These are phyloP conservation scores for Drosophila monieri DNA, from an alignment of 2,888 invertebrate genomes.

Conservation along the genomic window DNA sequence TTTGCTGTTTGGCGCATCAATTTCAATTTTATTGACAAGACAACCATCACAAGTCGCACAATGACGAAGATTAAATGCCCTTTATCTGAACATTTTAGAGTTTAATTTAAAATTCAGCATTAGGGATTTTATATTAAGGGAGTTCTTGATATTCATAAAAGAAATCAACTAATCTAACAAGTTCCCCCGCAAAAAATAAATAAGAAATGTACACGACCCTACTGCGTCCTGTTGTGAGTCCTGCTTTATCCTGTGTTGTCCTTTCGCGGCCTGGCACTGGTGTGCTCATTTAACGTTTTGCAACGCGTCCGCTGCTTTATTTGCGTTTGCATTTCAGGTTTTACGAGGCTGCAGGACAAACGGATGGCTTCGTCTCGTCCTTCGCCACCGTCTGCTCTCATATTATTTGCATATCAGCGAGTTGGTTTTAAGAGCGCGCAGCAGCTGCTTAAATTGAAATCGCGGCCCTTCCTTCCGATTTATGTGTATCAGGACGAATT, in stretches of 20 bases:
- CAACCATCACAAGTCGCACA: slow-evolving; percentile 17
- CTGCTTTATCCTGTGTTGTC: slow-evolving; percentile 22
- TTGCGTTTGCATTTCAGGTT: slow-evolving; percentile 53
- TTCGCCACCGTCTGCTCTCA: slow-evolving; percentile 1
- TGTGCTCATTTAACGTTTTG: slow-evolving; percentile 68
- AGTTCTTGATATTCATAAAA: not conserved
- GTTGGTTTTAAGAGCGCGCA: slow-evolving; percentile 54
- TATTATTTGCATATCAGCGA: slow-evolving; percentile 46
- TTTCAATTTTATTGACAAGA: slow-evolving; percentile 78
- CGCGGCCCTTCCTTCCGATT: slow-evolving; percentile 28
- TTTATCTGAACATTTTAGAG: slow-evolving; percentile 7
- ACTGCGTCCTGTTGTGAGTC: not conserved
- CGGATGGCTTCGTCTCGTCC: slow-evolving; percentile 10
- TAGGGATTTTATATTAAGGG: not conserved
- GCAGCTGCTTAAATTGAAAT: slow-evolving; percentile 71
- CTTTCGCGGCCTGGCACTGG: slow-evolving; percentile 34
- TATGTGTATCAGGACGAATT: slow-evolving; percentile 19
- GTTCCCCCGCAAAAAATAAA: not conserved
- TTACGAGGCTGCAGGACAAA: slow-evolving; percentile 63
- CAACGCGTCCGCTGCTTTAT: slow-evolving; percentile 60
- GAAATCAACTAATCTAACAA: not conserved
- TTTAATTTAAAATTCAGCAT: not conserved
- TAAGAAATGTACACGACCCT: not conserved
- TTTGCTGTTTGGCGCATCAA: slow-evolving; percentile 75
- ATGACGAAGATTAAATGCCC: slow-evolving; percentile 40